Base-by-base conservation (phyloP, 2,888 invertebrate species). In the Euproctis similis region DNA sequence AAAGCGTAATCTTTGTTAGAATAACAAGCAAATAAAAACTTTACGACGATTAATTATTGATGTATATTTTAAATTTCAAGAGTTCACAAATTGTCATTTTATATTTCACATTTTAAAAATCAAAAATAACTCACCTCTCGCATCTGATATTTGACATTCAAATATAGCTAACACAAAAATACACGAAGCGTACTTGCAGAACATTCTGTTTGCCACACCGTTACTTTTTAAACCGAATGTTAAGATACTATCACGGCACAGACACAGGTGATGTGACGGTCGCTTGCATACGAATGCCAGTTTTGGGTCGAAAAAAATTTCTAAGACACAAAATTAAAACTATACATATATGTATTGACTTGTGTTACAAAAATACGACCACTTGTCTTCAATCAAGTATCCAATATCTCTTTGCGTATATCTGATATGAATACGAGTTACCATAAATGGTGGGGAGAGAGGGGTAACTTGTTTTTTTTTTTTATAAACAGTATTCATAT, bases 261-360 rank as follows among this genome's bases (percentile, higher is more conserved):
- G 35, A 36, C 36, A 39, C 42, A 27, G 34, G 42, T 30, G 26
- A 32, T 44, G 30, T 35, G 20, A 22, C 41, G 41, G 36, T 40
- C 43, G 39, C 39, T 52, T 39, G 39, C 12, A 29, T 26, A 36
- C 45, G 47, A 57, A 58, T 57, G 57, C 31, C 53, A 37, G 37
- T 45, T 50, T 41, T 28, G 35, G n/a, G 38, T 16, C 37, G 39
- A 25, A 34, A 44, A 43, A 25, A 24, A 35, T 34, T 34, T 42
- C 26, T 18, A 44, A 40, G 44, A 52, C 47, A 51, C 43, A 34
- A 45, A 32, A 20, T 32, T 36, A 31, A 47, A n/a, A 33, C 33
- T 21, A 14, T 23, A 34, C 38, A 37, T 51, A 33, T 34, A n/a
- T n/a, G n/a, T 38, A 49, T 4, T 21, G 4, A 8, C 8, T 38